Evolutionary conservation across 2,797 vertebrate species (phyloP).

Genomic region (Menidia menidia): DNA sequence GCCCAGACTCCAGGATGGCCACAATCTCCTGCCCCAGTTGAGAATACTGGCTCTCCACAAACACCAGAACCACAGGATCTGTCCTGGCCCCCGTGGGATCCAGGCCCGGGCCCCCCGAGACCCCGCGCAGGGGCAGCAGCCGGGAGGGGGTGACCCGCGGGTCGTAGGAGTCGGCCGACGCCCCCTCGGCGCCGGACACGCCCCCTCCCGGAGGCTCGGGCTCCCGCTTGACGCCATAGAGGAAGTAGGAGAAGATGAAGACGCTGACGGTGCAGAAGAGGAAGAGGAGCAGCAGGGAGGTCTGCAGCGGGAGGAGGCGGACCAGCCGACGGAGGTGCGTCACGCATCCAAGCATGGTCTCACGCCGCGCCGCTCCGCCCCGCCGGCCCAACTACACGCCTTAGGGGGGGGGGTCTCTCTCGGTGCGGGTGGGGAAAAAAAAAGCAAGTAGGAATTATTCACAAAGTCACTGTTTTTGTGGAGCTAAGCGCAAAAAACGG

Average conservation of each 20-base stretch:
- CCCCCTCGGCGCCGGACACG: constrained; percentile 81
- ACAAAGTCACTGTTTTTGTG: constrained; percentile 46
- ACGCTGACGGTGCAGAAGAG: constrained; percentile 95
- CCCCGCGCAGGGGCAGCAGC: constrained; percentile 84
- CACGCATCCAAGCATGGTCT: constrained; percentile 92
- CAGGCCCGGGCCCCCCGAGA: constrained; percentile 66
- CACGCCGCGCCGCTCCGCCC: constrained; percentile 71
- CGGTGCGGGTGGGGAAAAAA: constrained; percentile 36
- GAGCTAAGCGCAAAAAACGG: constrained; percentile 37
- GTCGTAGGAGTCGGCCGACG: constrained; percentile 88
- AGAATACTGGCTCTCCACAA: constrained; percentile 98
- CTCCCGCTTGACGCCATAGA: constrained; percentile 96
- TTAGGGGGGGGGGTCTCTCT: constrained; percentile 59
- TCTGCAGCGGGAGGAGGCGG: constrained; percentile 95
- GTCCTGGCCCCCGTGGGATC: constrained; percentile 87
- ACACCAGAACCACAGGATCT: constrained; percentile 95
- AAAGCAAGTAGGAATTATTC: constrained; percentile 33
- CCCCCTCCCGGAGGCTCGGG: constrained; percentile 88
- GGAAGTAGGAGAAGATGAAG: constrained; percentile 97
- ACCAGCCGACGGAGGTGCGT: constrained; percentile 91
- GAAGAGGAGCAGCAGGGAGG: constrained; percentile 94
- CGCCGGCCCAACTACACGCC: constrained; percentile 66
- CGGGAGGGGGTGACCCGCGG: constrained; percentile 90
- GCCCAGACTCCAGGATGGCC: constrained; percentile 96
- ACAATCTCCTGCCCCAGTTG: constrained; percentile 98